Evolutionary conservation across 2,113 vertebrate species (phyloP).

Genomic region (Thomomys bottae): DNA sequence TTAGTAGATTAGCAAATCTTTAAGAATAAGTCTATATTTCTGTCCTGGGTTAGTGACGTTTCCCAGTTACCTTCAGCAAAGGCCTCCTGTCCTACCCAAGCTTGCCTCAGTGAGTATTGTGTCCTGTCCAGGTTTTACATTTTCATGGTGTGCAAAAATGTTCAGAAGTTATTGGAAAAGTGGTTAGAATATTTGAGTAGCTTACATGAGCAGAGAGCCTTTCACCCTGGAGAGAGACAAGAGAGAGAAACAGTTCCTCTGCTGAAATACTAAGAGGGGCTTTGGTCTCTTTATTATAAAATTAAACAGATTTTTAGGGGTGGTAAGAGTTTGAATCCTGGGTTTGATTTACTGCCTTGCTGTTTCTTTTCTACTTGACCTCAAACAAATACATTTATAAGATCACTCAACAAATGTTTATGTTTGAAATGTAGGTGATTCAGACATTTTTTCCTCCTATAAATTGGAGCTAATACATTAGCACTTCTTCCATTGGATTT

Average conservation of each 20-base stretch:
- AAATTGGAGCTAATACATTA: neutral
- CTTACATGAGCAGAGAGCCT: neutral
- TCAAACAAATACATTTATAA: constrained; percentile 23
- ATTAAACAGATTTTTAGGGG: neutral
- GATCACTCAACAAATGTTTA: constrained; percentile 37
- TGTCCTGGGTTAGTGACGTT: neutral
- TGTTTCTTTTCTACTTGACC: neutral
- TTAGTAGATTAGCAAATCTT: too few species aligned
- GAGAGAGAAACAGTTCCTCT: neutral
- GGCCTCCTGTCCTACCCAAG: neutral
- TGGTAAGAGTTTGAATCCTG: neutral
- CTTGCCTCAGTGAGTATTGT: neutral
- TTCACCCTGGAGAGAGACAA: neutral
- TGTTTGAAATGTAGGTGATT: neutral
- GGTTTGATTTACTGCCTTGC: constrained; percentile 28
- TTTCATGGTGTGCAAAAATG: neutral
- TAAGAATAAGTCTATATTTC: neutral
- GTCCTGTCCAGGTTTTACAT: neutral
- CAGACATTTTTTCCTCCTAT: neutral
- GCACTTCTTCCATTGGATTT: neutral
- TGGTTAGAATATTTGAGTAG: constrained; percentile 22
- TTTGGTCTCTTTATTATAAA: neutral
- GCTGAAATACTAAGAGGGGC: neutral
- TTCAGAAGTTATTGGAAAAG: neutral
- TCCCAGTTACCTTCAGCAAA: neutral